These are phyloP conservation scores for Dynastes tityus DNA, from an alignment of 2,888 invertebrate genomes.

Conservation along the genomic window DNA sequence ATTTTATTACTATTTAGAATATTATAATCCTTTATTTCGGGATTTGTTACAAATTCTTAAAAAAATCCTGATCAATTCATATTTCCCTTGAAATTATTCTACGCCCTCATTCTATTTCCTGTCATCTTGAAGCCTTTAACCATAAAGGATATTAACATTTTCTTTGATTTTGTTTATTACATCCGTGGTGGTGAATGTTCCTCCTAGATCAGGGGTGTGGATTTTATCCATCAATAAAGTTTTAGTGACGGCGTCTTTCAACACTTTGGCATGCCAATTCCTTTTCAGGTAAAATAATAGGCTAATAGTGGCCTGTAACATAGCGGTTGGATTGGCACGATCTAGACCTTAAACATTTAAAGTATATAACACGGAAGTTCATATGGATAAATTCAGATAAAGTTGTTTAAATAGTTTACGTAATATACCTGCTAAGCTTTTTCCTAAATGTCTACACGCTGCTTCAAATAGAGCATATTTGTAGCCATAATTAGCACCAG, in stretches of 20 bases:
- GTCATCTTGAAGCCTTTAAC: not conserved
- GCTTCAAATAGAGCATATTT: slow-evolving; percentile 65
- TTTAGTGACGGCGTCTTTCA: slow-evolving; percentile 56
- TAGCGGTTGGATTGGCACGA: slow-evolving; percentile 60
- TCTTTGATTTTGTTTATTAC: slow-evolving; percentile 56
- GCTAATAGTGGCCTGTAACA: slow-evolving; percentile 58
- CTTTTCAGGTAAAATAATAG: slow-evolving; percentile 57
- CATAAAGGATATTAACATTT: slow-evolving; percentile 24
- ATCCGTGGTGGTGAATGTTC: slow-evolving; percentile 56
- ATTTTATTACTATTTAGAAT: too few relatives aligned
- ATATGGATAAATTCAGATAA: not conserved
- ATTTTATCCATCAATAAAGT: slow-evolving; percentile 57
- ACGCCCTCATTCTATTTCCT: not conserved
- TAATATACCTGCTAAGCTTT: slow-evolving; percentile 39
- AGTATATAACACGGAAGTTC: not conserved
- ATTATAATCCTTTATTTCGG: too few relatives aligned
- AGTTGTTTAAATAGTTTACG: not conserved
- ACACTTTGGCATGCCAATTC: slow-evolving; percentile 50
- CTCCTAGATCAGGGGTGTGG: slow-evolving; percentile 61
- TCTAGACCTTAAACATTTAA: slow-evolving; percentile 54
- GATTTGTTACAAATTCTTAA: too few relatives aligned
- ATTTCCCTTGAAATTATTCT: not conserved
- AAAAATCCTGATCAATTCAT: not conserved
- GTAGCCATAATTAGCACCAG: slow-evolving; percentile 64
- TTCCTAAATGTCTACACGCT: slow-evolving; percentile 57